Percentiles rank a stretch among this genome's conserved stretches.
phyloP scores from a whole-genome alignment of 1,140 invertebrate species.

The Tribolium castaneum region DNA sequence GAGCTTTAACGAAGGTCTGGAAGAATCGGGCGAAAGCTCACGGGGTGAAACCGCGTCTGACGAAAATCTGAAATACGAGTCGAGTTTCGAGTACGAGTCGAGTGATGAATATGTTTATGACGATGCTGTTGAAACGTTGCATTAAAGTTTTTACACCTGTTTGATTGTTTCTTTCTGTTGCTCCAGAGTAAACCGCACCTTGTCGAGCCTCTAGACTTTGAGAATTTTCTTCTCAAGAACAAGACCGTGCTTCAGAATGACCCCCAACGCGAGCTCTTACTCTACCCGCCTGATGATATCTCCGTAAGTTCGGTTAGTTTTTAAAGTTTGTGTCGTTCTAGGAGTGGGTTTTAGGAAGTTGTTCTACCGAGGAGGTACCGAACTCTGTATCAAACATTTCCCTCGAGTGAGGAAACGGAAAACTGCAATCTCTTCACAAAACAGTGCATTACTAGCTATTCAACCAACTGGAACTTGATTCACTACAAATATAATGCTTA shows the following conservation, averaged over 20 bases:
- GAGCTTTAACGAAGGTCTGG: not conserved
- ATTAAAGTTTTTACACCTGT: not conserved
- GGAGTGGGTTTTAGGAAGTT: constrained; percentile 74
- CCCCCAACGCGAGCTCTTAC: constrained; percentile 86
- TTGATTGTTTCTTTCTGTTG: constrained; percentile 9
- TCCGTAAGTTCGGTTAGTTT: constrained; percentile 74
- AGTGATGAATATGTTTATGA: not conserved
- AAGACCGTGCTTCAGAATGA: constrained; percentile 93
- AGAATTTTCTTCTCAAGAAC: constrained; percentile 89
- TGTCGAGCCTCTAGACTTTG: constrained; percentile 90
- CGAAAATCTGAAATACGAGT: too few relatives aligned
- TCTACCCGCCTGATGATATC: constrained; percentile 93
- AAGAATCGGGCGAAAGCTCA: not conserved
- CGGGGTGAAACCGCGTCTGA: too few relatives aligned
- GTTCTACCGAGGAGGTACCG: constrained; percentile 81
- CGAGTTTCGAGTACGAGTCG: not conserved
- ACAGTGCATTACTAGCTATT: constrained; percentile 89
- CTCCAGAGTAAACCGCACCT: constrained; percentile 78
- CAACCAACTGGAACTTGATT: constrained; percentile 86
- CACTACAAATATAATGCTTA: constrained; percentile 90
- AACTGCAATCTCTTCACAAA: constrained; percentile 80
- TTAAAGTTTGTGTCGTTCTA: constrained; percentile 11
- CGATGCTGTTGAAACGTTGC: not conserved
- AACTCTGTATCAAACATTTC: constrained; percentile 80
- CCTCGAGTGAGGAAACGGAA: constrained; percentile 65